Percentiles rank a stretch among this genome's conserved stretches.
These are phyloP conservation scores for Podocnemis expansa DNA, from an alignment of 2,113 vertebrate species.

Conservation along the genomic window DNA sequence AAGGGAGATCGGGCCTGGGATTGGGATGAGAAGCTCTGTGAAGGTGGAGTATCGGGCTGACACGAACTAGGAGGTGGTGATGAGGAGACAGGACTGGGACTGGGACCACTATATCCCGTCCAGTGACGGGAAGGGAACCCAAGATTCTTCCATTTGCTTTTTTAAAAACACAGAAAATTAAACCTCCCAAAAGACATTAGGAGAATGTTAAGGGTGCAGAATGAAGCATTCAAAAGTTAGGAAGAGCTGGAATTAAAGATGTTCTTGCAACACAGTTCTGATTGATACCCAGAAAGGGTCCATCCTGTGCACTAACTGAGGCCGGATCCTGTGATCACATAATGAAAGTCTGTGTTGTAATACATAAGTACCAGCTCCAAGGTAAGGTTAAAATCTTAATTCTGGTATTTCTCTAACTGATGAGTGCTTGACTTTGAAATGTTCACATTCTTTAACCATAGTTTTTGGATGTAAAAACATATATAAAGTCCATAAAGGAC, in stretches of 20 bases:
- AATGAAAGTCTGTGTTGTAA: not conserved
- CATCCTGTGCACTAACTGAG: not conserved
- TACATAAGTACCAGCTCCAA: not conserved
- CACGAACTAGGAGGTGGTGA: no score
- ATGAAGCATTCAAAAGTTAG: not conserved
- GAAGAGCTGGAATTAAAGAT: not conserved
- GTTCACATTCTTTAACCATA: not conserved
- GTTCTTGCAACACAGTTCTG: not conserved
- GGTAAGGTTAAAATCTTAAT: not conserved
- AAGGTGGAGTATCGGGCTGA: no score
- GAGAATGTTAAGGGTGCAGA: not conserved
- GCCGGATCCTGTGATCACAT: not conserved
- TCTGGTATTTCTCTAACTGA: not conserved
- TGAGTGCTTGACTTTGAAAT: not conserved
- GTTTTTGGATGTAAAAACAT: not conserved
- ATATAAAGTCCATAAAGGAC: not conserved
- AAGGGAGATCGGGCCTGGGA: no score
- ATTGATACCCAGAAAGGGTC: not conserved
- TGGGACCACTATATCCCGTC: no score
- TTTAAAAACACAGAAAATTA: no score
- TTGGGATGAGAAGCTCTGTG: no score
- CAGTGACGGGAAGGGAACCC: no score
- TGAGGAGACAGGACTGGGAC: no score
- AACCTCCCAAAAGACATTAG: not conserved
- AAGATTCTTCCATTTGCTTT: no score